Evolutionary conservation across 2,888 invertebrate genomes (phyloP).

Genomic region (Caenorhabditis zanzibari): DNA sequence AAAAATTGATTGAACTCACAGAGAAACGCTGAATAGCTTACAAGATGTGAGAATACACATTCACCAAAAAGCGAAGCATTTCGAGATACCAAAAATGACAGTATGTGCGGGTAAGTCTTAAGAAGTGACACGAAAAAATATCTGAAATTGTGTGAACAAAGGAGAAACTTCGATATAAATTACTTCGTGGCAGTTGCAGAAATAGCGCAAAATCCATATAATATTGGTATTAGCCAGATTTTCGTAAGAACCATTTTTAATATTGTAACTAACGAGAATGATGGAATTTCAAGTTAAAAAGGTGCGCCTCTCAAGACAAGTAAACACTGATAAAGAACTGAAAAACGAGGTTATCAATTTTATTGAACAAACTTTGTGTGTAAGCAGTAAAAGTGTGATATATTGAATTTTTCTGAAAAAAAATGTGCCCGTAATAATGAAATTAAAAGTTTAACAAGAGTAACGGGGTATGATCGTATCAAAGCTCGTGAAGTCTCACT

Average conservation of each 20-base stretch:
- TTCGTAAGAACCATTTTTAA: conserved; percentile 65
- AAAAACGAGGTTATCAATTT: conserved; percentile 35
- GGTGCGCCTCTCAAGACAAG: background rate
- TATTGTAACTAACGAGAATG: background rate
- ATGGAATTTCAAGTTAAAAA: background rate
- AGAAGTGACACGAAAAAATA: conserved; percentile 64
- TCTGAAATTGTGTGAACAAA: conserved; percentile 12
- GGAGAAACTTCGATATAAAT: conserved; percentile 1
- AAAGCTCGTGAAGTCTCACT: background rate
- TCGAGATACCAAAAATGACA: conserved; percentile 30
- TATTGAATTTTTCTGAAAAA: background rate
- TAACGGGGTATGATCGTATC: background rate
- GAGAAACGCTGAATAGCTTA: conserved; percentile 61
- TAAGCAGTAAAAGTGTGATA: background rate
- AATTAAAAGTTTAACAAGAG: conserved; percentile 13
- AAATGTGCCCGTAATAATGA: conserved; percentile 51
- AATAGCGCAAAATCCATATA: conserved; percentile 57
- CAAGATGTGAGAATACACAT: conserved; percentile 62
- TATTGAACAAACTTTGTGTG: conserved; percentile 9
- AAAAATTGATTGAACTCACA: conserved; percentile 36
- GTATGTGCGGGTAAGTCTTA: conserved; percentile 53
- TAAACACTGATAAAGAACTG: conserved; percentile 27
- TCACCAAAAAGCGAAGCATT: conserved; percentile 62
- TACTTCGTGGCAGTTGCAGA: conserved; percentile 61
- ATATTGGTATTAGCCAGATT: conserved; percentile 67